phyloP scores from a whole-genome alignment of 2,888 invertebrate species.

The Trichopoda pennipes region DNA sequence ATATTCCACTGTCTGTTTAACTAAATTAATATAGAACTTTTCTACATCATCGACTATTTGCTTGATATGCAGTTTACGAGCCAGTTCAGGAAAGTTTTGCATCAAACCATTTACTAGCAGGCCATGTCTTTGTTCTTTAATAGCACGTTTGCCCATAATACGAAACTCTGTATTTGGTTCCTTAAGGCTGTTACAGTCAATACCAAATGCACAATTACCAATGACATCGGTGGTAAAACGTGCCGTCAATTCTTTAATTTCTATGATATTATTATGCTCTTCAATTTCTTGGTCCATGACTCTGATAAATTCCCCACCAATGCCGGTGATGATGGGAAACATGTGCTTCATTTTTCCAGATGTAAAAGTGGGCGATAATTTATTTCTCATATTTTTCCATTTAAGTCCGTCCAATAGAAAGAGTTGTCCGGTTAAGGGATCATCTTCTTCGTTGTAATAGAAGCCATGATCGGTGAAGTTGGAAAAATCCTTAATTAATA shows the following conservation, averaged over 20 bases:
- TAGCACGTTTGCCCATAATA: constrained; percentile 72
- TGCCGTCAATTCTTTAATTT: constrained; percentile 80
- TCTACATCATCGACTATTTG: constrained; percentile 71
- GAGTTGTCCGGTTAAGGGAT: constrained; percentile 78
- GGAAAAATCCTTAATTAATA: constrained; percentile 75
- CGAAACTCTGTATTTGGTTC: constrained; percentile 79
- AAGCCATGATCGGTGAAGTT: constrained; percentile 79
- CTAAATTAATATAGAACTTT: constrained; percentile 80
- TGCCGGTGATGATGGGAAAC: constrained; percentile 73
- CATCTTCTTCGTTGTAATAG: constrained; percentile 75
- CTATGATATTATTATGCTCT: constrained; percentile 74
- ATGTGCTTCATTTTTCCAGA: constrained; percentile 78
- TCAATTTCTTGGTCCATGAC: constrained; percentile 66
- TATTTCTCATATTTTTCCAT: constrained; percentile 81
- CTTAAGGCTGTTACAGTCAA: constrained; percentile 81
- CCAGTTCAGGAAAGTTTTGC: constrained; percentile 71
- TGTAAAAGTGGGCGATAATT: constrained; percentile 79
- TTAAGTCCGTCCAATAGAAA: constrained; percentile 77
- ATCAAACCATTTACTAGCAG: constrained; percentile 51
- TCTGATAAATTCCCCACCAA: constrained; percentile 70
- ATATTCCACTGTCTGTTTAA: constrained; percentile 72
- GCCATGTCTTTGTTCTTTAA: constrained; percentile 70
- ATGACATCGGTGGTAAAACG: constrained; percentile 82
- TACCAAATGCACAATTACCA: constrained; percentile 81
- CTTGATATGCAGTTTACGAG: constrained; percentile 71